Conservation (phyloP, 2,797 vertebrate genomes). For the Crenichthys baileyi region DNA sequence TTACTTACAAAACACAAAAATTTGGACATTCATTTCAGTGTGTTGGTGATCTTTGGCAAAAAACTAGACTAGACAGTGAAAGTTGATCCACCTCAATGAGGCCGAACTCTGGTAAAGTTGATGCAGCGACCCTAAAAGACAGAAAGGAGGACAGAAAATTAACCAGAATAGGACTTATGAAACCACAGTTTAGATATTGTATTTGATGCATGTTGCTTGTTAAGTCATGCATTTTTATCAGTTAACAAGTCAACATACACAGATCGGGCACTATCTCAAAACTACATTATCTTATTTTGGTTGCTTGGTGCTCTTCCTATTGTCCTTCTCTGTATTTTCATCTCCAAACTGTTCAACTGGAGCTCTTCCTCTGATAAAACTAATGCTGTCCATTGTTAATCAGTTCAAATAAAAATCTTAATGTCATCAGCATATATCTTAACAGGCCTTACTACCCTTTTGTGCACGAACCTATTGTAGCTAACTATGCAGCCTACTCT, state of each 20-base stretch:
- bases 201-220: not conserved
- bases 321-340: not conserved
- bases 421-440: too few species aligned
- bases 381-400: too few species aligned
- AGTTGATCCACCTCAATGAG: conserved; percentile 51
- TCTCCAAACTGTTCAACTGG: too few species aligned
- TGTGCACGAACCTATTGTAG: too few species aligned
- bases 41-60: conserved; percentile 25
- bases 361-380: too few species aligned
- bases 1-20: conserved; percentile 64
- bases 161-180: not conserved
- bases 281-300: not conserved
- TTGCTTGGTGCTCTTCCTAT: not conserved
- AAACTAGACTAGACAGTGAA: conserved; percentile 16
- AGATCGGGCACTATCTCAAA: not conserved
- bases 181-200: not conserved
- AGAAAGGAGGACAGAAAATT: not conserved
- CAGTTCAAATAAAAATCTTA: too few species aligned
- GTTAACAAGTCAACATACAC: not conserved
- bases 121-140: conserved; percentile 81
- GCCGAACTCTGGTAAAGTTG: conserved; percentile 80
- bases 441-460: too few species aligned
- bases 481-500: too few species aligned
- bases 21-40: not conserved
- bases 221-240: not conserved